Evolutionary conservation across 1,140 invertebrate genomes (phyloP).

Genomic region (Odontomachus brunneus): DNA sequence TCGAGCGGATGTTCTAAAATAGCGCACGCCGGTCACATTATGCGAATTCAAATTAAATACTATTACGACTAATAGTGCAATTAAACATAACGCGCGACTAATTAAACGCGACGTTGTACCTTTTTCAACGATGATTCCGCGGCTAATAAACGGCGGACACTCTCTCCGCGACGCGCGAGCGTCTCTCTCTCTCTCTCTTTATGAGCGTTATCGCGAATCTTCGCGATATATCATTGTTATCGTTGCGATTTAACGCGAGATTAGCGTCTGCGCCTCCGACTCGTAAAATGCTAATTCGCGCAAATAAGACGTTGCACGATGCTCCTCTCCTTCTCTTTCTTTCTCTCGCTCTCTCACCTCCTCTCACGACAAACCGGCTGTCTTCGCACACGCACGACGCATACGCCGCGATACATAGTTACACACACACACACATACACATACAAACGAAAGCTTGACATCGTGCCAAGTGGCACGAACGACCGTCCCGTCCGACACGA

Average conservation of each 20-base stretch:
- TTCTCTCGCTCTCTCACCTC: not conserved
- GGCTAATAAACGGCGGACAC: not conserved
- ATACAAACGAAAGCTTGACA: slow-evolving; percentile 60
- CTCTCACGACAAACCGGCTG: slow-evolving; percentile 2
- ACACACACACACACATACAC: not conserved
- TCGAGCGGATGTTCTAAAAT: not conserved
- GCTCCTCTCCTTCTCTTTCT: not conserved
- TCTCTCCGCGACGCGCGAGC: too few relatives aligned
- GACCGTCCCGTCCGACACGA: slow-evolving; percentile 36
- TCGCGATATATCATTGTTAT: not conserved
- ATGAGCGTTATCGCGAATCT: slow-evolving; percentile 1
- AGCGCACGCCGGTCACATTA: not conserved
- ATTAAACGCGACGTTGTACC: not conserved
- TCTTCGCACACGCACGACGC: not conserved
- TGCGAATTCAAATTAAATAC: not conserved
- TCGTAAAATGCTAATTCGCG: slow-evolving; percentile 43
- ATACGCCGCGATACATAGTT: too few relatives aligned
- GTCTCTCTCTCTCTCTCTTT: not conserved
- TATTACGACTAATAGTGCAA: not conserved
- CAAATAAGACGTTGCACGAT: slow-evolving; percentile 42
- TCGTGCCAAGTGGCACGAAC: slow-evolving; percentile 75
- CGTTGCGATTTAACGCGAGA: slow-evolving; percentile 17
- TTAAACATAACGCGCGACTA: not conserved
- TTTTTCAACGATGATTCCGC: not conserved
- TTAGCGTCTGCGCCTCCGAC: slow-evolving; percentile 11